Base-by-base conservation (phyloP, 2,113 vertebrate genomes). In the Sceloporus undulatus region DNA sequence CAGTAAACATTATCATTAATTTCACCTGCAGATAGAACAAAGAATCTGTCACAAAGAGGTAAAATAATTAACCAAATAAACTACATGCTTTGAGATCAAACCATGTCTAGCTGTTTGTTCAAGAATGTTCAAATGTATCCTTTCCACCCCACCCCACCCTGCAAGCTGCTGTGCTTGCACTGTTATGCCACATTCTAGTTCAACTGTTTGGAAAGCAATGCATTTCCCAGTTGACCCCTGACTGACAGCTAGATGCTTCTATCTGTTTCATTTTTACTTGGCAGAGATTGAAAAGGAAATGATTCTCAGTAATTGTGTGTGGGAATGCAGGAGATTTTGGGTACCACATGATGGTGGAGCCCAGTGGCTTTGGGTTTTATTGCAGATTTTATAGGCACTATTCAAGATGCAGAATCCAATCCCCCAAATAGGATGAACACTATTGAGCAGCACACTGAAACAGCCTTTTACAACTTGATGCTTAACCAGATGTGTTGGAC, bases 41-140 rank as follows among this genome's bases (percentile, higher is more conserved):
- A 74, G 56, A 59, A 75, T 34, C 42, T 27, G 25, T 79, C 54
- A 74, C 87, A 87, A 84, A 54, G 80, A 38, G 23, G 27, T 77
- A 59, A 87, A 79, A 73, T 73, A 9, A 52, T 25, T 23, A 71
- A 56, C 5, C n/a, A 29, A 38, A 80, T 79, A 71, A 86, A 68
- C 27, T 25, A 62, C 59, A 82, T 65, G 8, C 75, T 11, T n/a
- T 76, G 48, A 48, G 48, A 48, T 48, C 48, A 5, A 48, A 48
- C 7, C 48, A 62, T 27, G 2, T 65, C 59, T 70, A 38, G 38
- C 23, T 38, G 8, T 40, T 42, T 38, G 19, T 82, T 13, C 10
- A 27, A 65, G 56, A 13, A 42, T 23, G 10, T 38, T 25, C 56
- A 38, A 14, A 29, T 27, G 25, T 71, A 71, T 71, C 3, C 79